These are phyloP conservation scores for Centroberyx gerrardi DNA, from an alignment of 2,797 vertebrate species.

Conservation along the genomic window DNA sequence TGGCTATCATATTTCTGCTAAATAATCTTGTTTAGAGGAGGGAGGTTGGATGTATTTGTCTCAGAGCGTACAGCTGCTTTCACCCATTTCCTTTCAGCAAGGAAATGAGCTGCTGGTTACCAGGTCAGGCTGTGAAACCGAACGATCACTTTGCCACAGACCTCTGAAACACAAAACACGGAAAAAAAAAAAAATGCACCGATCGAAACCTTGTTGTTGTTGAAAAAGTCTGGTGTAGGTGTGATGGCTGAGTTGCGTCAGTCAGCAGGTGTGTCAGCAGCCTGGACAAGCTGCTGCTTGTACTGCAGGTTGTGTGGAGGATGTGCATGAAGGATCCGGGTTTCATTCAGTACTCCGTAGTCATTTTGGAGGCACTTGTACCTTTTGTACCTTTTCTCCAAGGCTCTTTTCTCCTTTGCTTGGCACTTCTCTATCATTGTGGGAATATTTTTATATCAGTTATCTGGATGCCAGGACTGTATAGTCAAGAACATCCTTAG, in stretches of 20 bases:
- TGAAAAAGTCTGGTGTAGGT: too few species aligned
- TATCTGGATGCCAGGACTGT: too few species aligned
- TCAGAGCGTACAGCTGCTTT: too few species aligned
- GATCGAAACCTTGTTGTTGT: too few species aligned
- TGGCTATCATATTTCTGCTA: neutral
- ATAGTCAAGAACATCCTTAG: neutral
- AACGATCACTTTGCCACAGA: too few species aligned
- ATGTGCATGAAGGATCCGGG: neutral
- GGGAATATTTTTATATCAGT: neutral
- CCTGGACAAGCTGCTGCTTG: neutral
- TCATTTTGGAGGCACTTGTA: neutral
- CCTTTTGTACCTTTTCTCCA: conserved; percentile 31
- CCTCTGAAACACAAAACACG: too few species aligned
- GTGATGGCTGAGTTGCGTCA: too few species aligned
- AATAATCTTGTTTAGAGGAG: conserved; percentile 15
- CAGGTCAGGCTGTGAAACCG: too few species aligned
- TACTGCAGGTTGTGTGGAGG: neutral
- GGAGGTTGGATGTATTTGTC: neutral
- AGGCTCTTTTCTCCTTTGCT: conserved; percentile 29
- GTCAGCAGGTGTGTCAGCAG: neutral
- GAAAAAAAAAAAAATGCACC: too few species aligned
- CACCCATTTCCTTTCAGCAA: neutral
- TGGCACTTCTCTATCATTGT: conserved; percentile 18
- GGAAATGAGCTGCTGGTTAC: too few species aligned
- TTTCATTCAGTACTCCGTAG: conserved; percentile 60